Percentiles rank a stretch among this genome's conserved stretches.
Conservation (phyloP, 2,888 invertebrate species). For the Crepidodera aurea region DNA sequence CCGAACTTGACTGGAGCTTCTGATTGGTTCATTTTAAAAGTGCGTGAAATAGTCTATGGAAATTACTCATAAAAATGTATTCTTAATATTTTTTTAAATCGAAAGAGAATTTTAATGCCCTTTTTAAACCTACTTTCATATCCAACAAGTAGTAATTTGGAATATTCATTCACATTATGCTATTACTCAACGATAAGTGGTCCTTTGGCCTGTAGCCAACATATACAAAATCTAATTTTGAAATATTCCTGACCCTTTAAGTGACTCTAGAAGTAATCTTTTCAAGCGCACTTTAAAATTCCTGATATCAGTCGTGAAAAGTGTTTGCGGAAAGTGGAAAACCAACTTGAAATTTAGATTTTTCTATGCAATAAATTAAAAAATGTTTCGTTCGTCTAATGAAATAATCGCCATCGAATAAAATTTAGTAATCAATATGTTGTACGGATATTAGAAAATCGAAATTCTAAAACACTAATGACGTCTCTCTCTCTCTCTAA, state of each 20-base stretch:
- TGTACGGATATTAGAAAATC: no score
- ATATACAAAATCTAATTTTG: not conserved
- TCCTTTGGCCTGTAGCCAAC: constrained; percentile 1
- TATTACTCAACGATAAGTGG: not conserved
- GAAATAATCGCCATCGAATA: no score
- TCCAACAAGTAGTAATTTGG: not conserved
- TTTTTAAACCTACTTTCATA: not conserved
- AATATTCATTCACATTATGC: not conserved
- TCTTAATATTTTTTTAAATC: no score
- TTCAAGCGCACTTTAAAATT: not conserved
- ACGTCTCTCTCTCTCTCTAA: not conserved
- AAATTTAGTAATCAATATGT: no score
- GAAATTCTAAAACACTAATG: no score
- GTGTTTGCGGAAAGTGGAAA: not conserved
- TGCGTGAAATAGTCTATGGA: no score
- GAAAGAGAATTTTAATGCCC: no score
- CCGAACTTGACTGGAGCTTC: no score
- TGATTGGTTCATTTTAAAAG: no score
- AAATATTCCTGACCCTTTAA: constrained; percentile 1
- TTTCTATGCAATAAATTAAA: no score
- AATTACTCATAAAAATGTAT: no score
- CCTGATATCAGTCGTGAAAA: not conserved
- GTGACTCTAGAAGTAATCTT: not conserved
- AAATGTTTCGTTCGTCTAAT: no score
- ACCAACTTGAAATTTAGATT: not conserved